A percentile compares a stretch with the other conserved stretches of the same genome.
phyloP scores from a whole-genome alignment of 2,797 vertebrate genomes.

The Tangara arthus region DNA sequence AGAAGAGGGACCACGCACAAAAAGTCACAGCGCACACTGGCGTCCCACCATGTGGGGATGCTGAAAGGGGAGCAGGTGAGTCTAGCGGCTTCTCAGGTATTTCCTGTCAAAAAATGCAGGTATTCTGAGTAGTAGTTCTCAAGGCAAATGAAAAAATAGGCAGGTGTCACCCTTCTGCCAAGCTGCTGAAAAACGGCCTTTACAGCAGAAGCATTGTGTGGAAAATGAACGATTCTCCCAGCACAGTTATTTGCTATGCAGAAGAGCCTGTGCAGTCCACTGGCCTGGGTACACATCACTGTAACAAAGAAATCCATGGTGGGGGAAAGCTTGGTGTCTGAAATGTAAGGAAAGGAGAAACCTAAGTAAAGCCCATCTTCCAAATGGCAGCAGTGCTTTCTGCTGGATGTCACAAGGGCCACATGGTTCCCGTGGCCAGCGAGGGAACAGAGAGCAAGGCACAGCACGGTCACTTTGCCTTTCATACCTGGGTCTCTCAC shows the following conservation, averaged over 20 bases:
- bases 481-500: accelerated
- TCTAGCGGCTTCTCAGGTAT: background rate
- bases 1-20: background rate
- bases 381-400: background rate
- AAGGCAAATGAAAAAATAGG: background rate
- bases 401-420: background rate
- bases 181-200: background rate
- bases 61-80: accelerated
- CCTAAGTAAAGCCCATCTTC: background rate
- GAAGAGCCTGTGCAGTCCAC: too few species aligned
- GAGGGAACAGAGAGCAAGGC: background rate
- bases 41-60: accelerated
- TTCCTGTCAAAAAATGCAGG: background rate
- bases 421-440: accelerated
- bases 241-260: accelerated
- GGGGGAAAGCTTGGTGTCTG: background rate
- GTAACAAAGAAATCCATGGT: background rate
- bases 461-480: accelerated
- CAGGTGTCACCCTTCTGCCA: background rate
- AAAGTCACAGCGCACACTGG: accelerated
- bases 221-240: background rate
- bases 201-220: accelerated
- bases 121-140: background rate
- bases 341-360: background rate
- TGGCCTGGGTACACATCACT: background rate